Base-by-base conservation (phyloP, 2,888 invertebrate species). In the Stenoptilia bipunctidactyla region DNA sequence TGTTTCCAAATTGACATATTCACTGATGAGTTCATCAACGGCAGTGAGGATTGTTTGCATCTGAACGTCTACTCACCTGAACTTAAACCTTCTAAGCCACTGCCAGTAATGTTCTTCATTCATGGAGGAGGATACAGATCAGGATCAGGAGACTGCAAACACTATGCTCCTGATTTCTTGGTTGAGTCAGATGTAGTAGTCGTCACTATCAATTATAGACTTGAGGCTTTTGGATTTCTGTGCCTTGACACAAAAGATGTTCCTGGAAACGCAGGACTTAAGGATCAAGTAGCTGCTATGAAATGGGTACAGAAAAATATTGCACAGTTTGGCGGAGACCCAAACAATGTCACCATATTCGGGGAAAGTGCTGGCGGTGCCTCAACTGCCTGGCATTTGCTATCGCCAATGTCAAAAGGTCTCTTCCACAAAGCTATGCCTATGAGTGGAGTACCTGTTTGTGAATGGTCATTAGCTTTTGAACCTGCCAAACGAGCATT, bases 201-300 rank as follows among this genome's bases (percentile, higher is more conserved):
- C 13, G 86, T 88, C 0, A 87, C 88, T 0, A 55, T 87, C 1
- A 87, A 87, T 52, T 87, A 86, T 47, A 67, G 87, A 45, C 51
- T 76, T 1, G 87, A 85, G 1, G 72, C 79, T 0, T 49, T 87
- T 2, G 87, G 87, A 1, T 88, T 88, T 47, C 58, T 88, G 1
- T 85, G 85, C 15, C 70, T 86, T 1, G 67, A 66, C 12, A 85
- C 85, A 13, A 52, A 55, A 38, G 85, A 84, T 35, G 86, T 86
- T 0, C 86, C 87, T 0, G 88, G 89, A 1, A 89, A 89, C 54
- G 85, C 85, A 42, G 87, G 85, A 0, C 49, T 87, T 13, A 87
- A 86, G 47, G 69, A 70, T 34, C 66, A 66, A 55, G 59, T 61
- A 0, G 52, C 55, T 3, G 67, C 68, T 13, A 41, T 68, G 13